Conservation (phyloP, 2,888 invertebrate genomes). For the Mythimna ferrago region DNA sequence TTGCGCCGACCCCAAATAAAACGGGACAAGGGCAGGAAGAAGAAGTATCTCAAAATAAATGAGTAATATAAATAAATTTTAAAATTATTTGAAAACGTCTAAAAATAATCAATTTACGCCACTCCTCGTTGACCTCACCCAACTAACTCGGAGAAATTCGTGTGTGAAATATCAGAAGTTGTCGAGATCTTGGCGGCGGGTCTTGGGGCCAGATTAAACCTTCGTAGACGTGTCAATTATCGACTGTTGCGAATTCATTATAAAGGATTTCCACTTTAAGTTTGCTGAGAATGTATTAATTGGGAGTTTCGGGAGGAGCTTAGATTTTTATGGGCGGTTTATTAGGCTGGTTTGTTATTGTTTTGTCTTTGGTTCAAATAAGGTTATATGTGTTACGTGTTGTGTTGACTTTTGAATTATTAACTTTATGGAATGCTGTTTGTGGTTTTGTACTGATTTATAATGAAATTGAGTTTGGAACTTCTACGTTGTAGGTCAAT, state of each 20-base stretch:
- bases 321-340: constrained; percentile 35
- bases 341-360: background rate
- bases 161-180: constrained; percentile 85
- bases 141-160: constrained; percentile 72
- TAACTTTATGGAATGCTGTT: background rate
- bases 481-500: no score
- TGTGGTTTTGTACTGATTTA: no score
- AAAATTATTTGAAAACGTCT: background rate
- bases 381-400: background rate
- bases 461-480: background rate
- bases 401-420: background rate
- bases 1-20: no score
- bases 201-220: constrained; percentile 73
- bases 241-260: constrained; percentile 79
- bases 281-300: constrained; percentile 53
- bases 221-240: constrained; percentile 81
- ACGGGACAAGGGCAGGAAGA: no score
- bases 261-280: constrained; percentile 59
- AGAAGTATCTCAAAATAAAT: no score
- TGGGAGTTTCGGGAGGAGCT: constrained; percentile 37
- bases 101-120: constrained; percentile 55
- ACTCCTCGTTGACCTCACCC: constrained; percentile 62
- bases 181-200: constrained; percentile 75
- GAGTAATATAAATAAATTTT: background rate
- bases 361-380: background rate